These are phyloP conservation scores for Dicaeum eximium DNA, from an alignment of 2,113 vertebrate species.

Conservation along the genomic window DNA sequence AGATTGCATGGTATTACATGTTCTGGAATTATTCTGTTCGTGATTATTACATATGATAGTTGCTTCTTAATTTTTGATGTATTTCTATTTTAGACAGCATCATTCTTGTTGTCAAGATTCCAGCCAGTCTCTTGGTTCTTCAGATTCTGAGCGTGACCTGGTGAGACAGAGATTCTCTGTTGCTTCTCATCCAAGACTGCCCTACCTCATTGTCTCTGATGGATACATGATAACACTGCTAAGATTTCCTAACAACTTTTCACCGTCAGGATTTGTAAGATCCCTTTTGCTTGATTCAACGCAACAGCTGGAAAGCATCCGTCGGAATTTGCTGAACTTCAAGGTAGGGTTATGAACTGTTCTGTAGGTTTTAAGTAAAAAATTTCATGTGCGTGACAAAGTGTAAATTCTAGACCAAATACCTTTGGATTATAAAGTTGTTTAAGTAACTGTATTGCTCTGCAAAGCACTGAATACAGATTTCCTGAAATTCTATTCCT, in stretches of 20 bases:
- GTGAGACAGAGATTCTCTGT: slow-evolving; percentile 90
- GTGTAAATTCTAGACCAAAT: rapidly evolving
- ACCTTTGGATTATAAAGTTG: not conserved
- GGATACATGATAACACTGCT: slow-evolving; percentile 91
- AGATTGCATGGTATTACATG: not conserved
- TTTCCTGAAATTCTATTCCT: not conserved
- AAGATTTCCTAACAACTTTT: slow-evolving; percentile 68
- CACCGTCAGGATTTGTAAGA: slow-evolving; percentile 77
- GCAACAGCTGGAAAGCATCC: slow-evolving; percentile 78
- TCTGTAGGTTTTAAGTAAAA: not conserved
- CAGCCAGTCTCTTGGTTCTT: slow-evolving; percentile 78
- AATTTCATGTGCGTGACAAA: not conserved
- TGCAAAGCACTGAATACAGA: not conserved
- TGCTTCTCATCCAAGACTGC: slow-evolving; percentile 83
- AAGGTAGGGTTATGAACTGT: slow-evolving; percentile 70
- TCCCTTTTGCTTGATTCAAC: slow-evolving; percentile 78
- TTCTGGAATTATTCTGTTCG: not conserved
- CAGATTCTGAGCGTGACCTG: slow-evolving; percentile 79
- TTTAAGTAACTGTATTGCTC: not conserved
- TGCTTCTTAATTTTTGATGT: not conserved
- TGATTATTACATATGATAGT: not conserved
- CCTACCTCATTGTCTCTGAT: slow-evolving; percentile 90
- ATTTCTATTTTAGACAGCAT: slow-evolving; percentile 74
- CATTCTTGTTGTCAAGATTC: slow-evolving; percentile 65
- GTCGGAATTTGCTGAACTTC: slow-evolving; percentile 48